Percentiles rank a stretch among this genome's conserved stretches.
These are phyloP conservation scores for Venustaconcha ellipsiformis DNA, from an alignment of 1,140 invertebrate species.

Conservation along the genomic window DNA sequence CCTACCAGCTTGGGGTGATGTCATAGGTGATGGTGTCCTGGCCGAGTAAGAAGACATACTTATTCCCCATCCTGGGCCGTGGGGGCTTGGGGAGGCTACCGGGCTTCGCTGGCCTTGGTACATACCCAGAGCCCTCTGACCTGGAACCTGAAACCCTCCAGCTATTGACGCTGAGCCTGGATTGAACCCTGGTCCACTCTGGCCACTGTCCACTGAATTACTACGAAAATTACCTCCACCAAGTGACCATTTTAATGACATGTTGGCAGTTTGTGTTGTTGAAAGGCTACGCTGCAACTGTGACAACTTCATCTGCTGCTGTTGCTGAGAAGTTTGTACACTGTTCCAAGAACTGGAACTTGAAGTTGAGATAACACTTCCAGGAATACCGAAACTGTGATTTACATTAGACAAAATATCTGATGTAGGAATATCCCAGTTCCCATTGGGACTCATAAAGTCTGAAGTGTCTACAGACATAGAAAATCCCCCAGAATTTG, in stretches of 20 bases:
- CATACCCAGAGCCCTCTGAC: constrained; percentile 34
- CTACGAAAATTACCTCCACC: constrained; percentile 27
- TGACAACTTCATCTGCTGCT: constrained; percentile 12
- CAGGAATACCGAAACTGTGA: background rate
- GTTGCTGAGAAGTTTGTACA: constrained; percentile 15
- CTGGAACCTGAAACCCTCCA: constrained; percentile 38
- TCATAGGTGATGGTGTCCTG: constrained; percentile 43
- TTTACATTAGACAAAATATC: constrained; percentile 9
- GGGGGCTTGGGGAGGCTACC: constrained; percentile 15
- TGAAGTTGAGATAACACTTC: constrained; percentile 25
- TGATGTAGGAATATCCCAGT: constrained; percentile 14
- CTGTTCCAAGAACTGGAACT: constrained; percentile 12
- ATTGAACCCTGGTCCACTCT: constrained; percentile 52
- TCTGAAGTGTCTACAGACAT: background rate
- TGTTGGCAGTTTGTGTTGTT: constrained; percentile 11
- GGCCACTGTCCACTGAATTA: constrained; percentile 45
- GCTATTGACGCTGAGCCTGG: constrained; percentile 37
- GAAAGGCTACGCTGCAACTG: constrained; percentile 10
- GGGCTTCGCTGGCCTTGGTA: constrained; percentile 56
- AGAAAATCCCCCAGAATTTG: constrained; percentile 1
- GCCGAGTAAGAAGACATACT: constrained; percentile 17
- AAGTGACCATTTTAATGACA: constrained; percentile 14
- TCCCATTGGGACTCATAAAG: background rate
- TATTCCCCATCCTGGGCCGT: constrained; percentile 4
- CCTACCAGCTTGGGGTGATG: constrained; percentile 51